Percentiles rank a stretch among this genome's conserved stretches.
Conservation (phyloP, 2,113 vertebrate species). For the Pholis gunnellus region DNA sequence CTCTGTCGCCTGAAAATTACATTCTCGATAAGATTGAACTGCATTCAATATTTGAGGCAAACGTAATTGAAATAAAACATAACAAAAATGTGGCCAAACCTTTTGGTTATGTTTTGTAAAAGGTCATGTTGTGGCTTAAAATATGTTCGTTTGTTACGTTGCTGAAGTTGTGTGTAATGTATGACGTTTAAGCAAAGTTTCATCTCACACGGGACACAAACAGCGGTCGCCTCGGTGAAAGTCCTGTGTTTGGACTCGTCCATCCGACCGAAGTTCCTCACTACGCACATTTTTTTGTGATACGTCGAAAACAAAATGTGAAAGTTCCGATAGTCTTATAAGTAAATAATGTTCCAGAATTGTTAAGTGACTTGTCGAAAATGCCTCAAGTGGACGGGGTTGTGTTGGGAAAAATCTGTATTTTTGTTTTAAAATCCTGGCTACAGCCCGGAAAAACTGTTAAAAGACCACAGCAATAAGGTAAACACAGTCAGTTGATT, state of each 20-base stretch:
- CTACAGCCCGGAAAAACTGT: neutral
- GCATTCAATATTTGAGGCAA: too few species aligned
- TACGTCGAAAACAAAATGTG: too few species aligned
- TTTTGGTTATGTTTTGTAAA: too few species aligned
- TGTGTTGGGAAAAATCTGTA: neutral
- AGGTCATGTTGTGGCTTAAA: too few species aligned
- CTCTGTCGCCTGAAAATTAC: too few species aligned
- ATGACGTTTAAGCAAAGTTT: neutral
- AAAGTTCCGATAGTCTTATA: too few species aligned
- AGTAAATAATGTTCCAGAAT: neutral
- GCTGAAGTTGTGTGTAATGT: too few species aligned
- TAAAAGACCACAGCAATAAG: neutral
- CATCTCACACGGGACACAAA: neutral
- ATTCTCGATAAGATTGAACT: too few species aligned
- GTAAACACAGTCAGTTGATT: neutral
- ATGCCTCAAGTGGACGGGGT: neutral
- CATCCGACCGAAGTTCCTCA: neutral
- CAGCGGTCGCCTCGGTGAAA: neutral
- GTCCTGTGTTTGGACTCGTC: neutral
- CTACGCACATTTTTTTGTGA: neutral
- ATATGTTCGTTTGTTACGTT: too few species aligned
- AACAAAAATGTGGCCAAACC: too few species aligned
- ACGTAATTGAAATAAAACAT: too few species aligned
- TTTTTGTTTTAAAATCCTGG: neutral
- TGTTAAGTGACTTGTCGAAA: neutral